Conservation (phyloP, 2,113 vertebrate species). For the Brevimyrus niger region DNA sequence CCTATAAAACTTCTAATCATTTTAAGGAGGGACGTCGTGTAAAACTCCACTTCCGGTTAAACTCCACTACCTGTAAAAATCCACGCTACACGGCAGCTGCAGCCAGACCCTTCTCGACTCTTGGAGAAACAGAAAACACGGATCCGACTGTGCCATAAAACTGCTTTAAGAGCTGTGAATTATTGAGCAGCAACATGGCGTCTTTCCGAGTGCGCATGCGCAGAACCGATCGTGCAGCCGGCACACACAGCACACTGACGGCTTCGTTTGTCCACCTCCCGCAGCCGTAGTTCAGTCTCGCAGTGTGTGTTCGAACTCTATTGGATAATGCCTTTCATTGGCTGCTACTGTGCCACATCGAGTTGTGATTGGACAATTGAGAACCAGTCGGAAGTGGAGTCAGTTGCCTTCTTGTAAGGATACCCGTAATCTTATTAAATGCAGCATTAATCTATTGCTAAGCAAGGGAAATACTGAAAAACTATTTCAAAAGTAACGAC, state of each 20-base stretch:
- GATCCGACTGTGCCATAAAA: too few species aligned
- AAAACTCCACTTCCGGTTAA: too few species aligned
- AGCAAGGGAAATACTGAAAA: background rate
- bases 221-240: too few species aligned
- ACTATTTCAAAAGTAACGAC: background rate
- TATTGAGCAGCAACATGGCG: too few species aligned
- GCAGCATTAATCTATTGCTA: background rate
- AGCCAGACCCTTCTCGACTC: too few species aligned
- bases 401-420: background rate
- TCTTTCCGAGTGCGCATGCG: too few species aligned
- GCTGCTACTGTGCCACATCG: background rate
- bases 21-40: too few species aligned
- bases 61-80: too few species aligned
- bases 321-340: slow-evolving; percentile 37
- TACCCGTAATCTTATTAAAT: background rate
- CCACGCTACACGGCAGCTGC: too few species aligned
- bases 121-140: too few species aligned
- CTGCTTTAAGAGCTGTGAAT: too few species aligned
- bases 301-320: slow-evolving; percentile 60
- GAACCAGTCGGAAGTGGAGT: slow-evolving; percentile 22
- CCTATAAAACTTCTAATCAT: too few species aligned
- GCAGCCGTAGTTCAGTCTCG: background rate
- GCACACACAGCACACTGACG: background rate
- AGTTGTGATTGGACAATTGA: slow-evolving; percentile 45
- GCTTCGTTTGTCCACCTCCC: background rate